These are phyloP conservation scores for Cyanoramphus novaezelandiae DNA, from an alignment of 2,113 vertebrate species.

Conservation along the genomic window DNA sequence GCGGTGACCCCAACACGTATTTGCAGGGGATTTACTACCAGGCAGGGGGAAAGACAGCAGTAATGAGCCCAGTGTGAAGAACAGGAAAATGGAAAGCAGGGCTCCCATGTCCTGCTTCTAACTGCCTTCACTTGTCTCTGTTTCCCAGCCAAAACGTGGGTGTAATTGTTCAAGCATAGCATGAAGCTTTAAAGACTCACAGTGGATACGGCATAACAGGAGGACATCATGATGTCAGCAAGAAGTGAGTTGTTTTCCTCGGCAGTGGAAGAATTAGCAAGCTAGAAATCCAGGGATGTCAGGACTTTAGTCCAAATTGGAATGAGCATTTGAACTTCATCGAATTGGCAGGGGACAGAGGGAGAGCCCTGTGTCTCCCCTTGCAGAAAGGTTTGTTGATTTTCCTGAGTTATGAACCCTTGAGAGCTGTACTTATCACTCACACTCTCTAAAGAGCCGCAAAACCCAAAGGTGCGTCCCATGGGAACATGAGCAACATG, in stretches of 20 bases:
- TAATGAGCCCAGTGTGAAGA: background rate
- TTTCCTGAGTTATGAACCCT: background rate
- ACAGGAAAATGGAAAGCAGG: conserved; percentile 4
- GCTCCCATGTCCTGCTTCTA: background rate
- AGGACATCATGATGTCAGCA: conserved; percentile 45
- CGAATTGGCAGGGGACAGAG: background rate
- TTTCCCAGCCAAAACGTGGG: conserved; percentile 47
- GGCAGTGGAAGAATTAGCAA: background rate
- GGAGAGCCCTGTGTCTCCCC: background rate
- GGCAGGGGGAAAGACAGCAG: background rate
- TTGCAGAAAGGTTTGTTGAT: background rate
- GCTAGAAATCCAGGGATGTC: background rate
- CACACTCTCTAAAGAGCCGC: background rate
- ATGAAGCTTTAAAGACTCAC: conserved; percentile 19
- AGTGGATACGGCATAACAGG: background rate
- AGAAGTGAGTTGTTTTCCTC: conserved; percentile 31
- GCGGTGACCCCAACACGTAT: background rate
- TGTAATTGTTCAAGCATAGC: conserved; percentile 49
- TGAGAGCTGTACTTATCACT: background rate
- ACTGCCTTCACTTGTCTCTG: conserved; percentile 27
- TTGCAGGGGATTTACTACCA: background rate
- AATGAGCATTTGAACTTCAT: background rate
- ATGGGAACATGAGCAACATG: background rate
- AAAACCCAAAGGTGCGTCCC: background rate
- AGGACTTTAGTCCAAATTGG: background rate